Conservation (phyloP, 2,113 vertebrate genomes). For the Puntigrus tetrazona region DNA sequence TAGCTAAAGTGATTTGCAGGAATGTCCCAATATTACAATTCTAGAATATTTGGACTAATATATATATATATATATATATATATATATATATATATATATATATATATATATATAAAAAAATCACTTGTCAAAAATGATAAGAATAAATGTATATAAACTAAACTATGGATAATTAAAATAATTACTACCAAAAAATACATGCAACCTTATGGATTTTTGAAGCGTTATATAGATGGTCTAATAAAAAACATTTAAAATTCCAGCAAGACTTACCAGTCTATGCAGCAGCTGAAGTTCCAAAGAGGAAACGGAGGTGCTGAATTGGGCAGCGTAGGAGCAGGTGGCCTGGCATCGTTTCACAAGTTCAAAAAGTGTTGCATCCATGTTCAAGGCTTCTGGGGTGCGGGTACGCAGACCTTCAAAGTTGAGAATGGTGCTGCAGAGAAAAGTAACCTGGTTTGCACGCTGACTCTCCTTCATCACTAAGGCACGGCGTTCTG, state of each 20-base stretch:
- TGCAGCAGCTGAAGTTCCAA: conserved; percentile 92
- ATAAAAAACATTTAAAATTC: not conserved
- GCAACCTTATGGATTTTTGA: not conserved
- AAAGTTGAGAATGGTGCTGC: conserved; percentile 96
- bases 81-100: too few relatives aligned
- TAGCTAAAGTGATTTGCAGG: not conserved
- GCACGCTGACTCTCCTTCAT: conserved; percentile 92
- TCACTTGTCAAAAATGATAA: too few relatives aligned
- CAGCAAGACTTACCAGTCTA: conserved; percentile 83
- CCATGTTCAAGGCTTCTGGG: conserved; percentile 89
- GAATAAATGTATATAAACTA: too few relatives aligned
- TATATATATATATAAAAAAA: too few relatives aligned
- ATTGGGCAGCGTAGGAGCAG: conserved; percentile 93
- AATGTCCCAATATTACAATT: not conserved
- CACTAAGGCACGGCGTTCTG: conserved; percentile 88
- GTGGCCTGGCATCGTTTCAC: conserved; percentile 96
- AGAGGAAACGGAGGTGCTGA: conserved; percentile 90
- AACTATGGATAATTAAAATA: too few relatives aligned
- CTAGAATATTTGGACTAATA: not conserved
- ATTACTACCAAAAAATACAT: too few relatives aligned
- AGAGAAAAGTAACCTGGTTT: conserved; percentile 96
- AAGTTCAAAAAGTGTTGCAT: conserved; percentile 89
- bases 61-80: too few relatives aligned
- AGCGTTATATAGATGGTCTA: not conserved
- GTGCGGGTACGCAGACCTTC: conserved; percentile 93